Conservation (phyloP, 2,888 invertebrate genomes). For the Conomelus anceps region DNA sequence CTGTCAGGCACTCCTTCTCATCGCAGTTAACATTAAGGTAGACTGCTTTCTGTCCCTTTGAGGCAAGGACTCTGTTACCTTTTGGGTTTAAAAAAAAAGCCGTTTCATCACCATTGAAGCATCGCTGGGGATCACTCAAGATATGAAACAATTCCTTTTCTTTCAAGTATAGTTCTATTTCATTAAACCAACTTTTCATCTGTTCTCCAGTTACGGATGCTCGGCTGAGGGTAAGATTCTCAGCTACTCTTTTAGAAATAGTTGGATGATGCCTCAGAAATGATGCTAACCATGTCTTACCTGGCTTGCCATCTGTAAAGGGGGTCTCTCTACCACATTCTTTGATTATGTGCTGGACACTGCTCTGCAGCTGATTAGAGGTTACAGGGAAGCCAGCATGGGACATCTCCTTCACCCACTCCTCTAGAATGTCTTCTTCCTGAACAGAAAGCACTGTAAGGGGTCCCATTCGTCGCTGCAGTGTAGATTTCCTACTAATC, state of each 20-base stretch:
- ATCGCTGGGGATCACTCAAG: conserved; percentile 25
- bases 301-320: conserved; percentile 27
- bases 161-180: conserved; percentile 23
- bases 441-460: neutral
- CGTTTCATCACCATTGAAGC: conserved; percentile 28
- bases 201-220: conserved; percentile 25
- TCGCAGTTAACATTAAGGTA: conserved; percentile 33
- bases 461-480: neutral
- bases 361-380: conserved; percentile 30
- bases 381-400: conserved; percentile 22
- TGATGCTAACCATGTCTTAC: conserved; percentile 26
- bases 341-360: conserved; percentile 27
- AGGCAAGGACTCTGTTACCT: conserved; percentile 25
- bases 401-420: neutral
- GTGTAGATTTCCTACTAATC: neutral
- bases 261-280: conserved; percentile 26
- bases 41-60: conserved; percentile 35
- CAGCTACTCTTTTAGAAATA: conserved; percentile 11
- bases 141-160: conserved; percentile 21
- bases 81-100: conserved; percentile 28
- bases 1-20: conserved; percentile 35
- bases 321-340: conserved; percentile 27
- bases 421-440: neutral
- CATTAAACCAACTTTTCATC: conserved; percentile 26
- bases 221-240: conserved; percentile 27